Percentiles rank a stretch among this genome's conserved stretches.
Evolutionary conservation across 2,888 invertebrate genomes (phyloP).

Genomic region (Eupeodes latifasciatus): DNA sequence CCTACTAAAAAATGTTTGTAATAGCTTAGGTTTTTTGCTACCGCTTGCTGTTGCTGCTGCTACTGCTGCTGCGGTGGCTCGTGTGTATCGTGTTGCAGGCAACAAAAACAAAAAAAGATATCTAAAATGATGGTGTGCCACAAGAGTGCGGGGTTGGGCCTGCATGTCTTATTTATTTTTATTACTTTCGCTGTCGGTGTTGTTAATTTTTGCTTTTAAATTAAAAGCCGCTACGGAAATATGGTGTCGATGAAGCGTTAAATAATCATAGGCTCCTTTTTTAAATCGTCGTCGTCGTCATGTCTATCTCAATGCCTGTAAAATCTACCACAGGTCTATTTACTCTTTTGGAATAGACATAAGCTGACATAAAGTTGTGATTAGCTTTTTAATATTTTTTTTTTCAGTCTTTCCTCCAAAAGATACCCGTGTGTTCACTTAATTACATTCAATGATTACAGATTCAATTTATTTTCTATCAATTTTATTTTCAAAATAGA

Average conservation of each 20-base stretch:
- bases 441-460: conserved; percentile 49
- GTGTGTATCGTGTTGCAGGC: background rate
- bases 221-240: conserved; percentile 69
- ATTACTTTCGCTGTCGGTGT: conserved; percentile 30
- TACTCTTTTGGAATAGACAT: background rate
- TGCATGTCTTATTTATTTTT: conserved; percentile 47
- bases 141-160: conserved; percentile 57
- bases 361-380: conserved; percentile 40
- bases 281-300: background rate
- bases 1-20: conserved; percentile 34
- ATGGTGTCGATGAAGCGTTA: conserved; percentile 69
- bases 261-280: conserved; percentile 43
- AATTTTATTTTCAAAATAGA: conserved; percentile 15
- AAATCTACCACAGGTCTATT: background rate
- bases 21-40: conserved; percentile 5
- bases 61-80: conserved; percentile 11
- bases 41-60: background rate
- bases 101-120: background rate
- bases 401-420: background rate
- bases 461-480: conserved; percentile 50
- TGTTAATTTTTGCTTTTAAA: conserved; percentile 44
- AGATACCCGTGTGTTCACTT: conserved; percentile 36
- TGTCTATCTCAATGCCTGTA: background rate
- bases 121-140: conserved; percentile 30
- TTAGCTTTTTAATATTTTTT: conserved; percentile 18